Base-by-base conservation (phyloP, 2,888 invertebrate genomes). In the Geotrupes spiniger region DNA sequence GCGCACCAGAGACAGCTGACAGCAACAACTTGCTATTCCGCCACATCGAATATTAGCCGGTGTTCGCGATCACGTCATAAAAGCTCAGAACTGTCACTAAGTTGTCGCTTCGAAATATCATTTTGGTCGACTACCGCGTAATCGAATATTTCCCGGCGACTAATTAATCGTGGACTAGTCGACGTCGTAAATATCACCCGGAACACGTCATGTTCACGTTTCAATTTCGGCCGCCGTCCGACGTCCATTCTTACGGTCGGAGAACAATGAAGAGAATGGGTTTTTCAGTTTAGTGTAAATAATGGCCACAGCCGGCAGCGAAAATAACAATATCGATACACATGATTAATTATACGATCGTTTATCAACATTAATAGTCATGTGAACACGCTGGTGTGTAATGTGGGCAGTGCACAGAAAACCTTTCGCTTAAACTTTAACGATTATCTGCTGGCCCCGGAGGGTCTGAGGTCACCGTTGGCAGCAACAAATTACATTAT, bases 21-120 rank as follows among this genome's bases (percentile, higher is more conserved):
- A 70, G 69, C 64, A 68, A 74, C 75, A 75, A 74, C 72, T 73
- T 71, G 71, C 72, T 69, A 66, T 68, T 67, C 70, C 67, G 70
- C 71, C 74, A 74, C 73, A 73, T 71, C 71, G 69, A 74, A 72
- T 74, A 74, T 74, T 73, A 73, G 68, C 66, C 63, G 59, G 63
- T 63, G 66, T 62, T 65, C 36, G 39, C 45, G 41, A 42, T 42
- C 47, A 42, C 33, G 57, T 63, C 62, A 63, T 56, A 62, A 60
- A 61, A 53, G 25, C 15, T 29, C 29, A 21, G 31, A 38, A 29
- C 37, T 42, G 48, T 48, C 48, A 42, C 37, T 37, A 29, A 46
- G 26, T 40, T 41, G 36, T 41, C 38, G 28, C 33, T 33, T 33
- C 33, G 15, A 14, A 33, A 33, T 33, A 15, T 33, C 14, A 33